Percentiles rank a stretch among this genome's conserved stretches.
Evolutionary conservation across 2,888 invertebrate species (phyloP).

Genomic region (Drosophila paucipuncta): DNA sequence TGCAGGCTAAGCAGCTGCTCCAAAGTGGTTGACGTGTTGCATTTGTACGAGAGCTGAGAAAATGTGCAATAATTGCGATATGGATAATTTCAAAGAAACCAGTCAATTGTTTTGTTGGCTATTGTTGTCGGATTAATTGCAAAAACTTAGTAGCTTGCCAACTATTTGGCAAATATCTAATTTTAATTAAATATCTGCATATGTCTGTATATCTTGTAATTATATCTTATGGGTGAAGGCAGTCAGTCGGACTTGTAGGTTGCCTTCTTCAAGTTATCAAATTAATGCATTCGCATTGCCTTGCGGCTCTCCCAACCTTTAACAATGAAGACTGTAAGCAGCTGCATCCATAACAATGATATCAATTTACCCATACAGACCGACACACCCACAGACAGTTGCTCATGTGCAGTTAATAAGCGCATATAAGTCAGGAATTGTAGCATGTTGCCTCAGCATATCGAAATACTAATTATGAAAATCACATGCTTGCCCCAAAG

Average conservation of each 20-base stretch:
- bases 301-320: not conserved
- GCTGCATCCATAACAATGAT: not conserved
- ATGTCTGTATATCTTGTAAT: not conserved
- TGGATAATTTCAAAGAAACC: not conserved
- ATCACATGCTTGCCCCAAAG: not conserved
- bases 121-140: not conserved
- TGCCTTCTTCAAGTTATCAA: not conserved
- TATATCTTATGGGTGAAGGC: not conserved
- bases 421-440: conserved; percentile 10
- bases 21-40: conserved; percentile 89
- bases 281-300: conserved; percentile 1
- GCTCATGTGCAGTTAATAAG: conserved; percentile 6
- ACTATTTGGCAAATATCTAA: not conserved
- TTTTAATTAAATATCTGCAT: not conserved
- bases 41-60: conserved; percentile 72
- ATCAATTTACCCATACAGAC: not conserved
- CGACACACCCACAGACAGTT: not conserved
- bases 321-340: not conserved
- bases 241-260: not conserved
- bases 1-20: conserved; percentile 94
- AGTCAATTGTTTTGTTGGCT: not conserved
- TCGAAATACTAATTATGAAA: not conserved
- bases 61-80: not conserved
- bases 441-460: not conserved
- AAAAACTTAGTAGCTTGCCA: not conserved